These are phyloP conservation scores for Hipparchia sbordonii DNA, from an alignment of 2,888 invertebrate genomes.

Conservation along the genomic window DNA sequence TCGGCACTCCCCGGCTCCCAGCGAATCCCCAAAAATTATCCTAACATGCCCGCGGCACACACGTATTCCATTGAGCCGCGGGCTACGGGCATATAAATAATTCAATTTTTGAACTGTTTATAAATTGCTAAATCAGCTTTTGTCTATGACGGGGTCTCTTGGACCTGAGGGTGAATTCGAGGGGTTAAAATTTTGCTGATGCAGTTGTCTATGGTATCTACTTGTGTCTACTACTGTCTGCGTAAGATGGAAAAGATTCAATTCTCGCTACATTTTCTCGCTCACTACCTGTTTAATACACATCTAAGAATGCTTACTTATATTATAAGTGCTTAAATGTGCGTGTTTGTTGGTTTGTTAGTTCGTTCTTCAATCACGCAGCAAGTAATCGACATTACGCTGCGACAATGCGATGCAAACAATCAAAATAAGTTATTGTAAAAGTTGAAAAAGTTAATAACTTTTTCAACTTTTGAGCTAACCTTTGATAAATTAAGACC, in stretches of 20 bases:
- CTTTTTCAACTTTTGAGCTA: too few relatives aligned
- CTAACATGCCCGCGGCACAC: conserved; percentile 37
- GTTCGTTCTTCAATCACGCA: too few relatives aligned
- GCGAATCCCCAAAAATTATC: conserved; percentile 46
- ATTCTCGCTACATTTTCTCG: neutral
- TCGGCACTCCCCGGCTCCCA: conserved; percentile 44
- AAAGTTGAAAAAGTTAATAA: too few relatives aligned
- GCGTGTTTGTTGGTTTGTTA: too few relatives aligned
- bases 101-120: conserved; percentile 61
- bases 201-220: neutral
- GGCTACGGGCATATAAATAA: conserved; percentile 57
- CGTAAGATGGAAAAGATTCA: neutral
- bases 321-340: too few relatives aligned
- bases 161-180: conserved; percentile 17
- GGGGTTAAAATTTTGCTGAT: conserved; percentile 16
- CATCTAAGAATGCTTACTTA: neutral
- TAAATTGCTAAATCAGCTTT: conserved; percentile 56
- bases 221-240: neutral
- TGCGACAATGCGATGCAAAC: too few relatives aligned
- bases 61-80: conserved; percentile 40
- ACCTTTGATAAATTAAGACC: too few relatives aligned
- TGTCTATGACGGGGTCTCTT: conserved; percentile 25
- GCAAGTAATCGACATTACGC: too few relatives aligned
- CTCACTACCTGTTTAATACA: neutral
- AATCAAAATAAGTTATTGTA: too few relatives aligned